Base-by-base conservation (phyloP, 1,140 invertebrate genomes). In the Tetragonula clypearis region DNA sequence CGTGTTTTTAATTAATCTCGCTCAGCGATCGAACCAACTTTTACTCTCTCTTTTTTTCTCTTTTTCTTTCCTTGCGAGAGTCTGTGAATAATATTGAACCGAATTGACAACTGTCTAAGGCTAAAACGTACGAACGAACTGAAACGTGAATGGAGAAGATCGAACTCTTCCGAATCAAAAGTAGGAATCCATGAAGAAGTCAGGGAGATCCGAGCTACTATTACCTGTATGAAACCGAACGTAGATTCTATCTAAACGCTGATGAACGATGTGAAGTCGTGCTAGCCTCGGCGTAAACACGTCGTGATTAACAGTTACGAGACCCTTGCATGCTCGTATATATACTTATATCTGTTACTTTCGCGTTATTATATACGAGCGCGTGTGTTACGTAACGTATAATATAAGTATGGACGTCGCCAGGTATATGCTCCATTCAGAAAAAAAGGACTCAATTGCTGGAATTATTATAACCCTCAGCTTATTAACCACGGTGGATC, bases 221-320 rank as follows among this genome's bases (percentile, higher is more conserved):
- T 5, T n/a, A 1, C 21, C n/a, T 56, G 30, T 30, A 23, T 53
- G 2, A 74, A 49, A n/a, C 26, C 21, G 56, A 81, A 30, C 21
- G n/a, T 58, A 60, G 55, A 60, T 60, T 62, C 6, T 58, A 19
- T 76, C 30, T 76, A 76, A 76, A 17, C 65, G 53, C 5, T 68
- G 23, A 78, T 68, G 11, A 75, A 58, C 23, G 15, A 71, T 23
- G 26, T n/a, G 19, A 19, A 75, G 19, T 75, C 62, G 26, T 17
- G 21, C 19, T 56, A 26, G n/a, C n/a, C n/a, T 71, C 35, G 2
- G 3, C 35, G 8, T 19, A 71, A 79, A 19, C 66, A 8, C 35
- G 60, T 15, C 58, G 19, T 80, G 41, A 58, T 85, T 66, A 80
- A 73, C 58, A 65, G 60, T 72, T 79, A 49, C 23, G 17, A 77